These are phyloP conservation scores for Hozukius guyotensis DNA, from an alignment of 2,797 vertebrate genomes.

Conservation along the genomic window DNA sequence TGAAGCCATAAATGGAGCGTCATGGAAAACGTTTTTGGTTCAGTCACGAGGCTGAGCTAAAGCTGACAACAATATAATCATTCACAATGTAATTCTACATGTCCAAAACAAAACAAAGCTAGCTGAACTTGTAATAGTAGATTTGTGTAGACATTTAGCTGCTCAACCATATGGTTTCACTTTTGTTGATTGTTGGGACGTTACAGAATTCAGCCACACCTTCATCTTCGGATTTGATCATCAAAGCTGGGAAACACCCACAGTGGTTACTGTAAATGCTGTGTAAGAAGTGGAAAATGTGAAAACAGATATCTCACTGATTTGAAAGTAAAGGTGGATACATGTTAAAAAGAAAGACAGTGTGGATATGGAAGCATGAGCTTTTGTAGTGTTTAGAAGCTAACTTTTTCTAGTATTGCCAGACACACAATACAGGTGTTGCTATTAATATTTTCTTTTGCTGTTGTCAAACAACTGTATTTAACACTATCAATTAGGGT, in stretches of 20 bases:
- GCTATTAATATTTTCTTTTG: rapidly evolving
- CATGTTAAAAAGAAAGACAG: neutral
- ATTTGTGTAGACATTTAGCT: neutral
- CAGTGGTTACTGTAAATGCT: neutral
- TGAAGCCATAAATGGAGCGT: slow-evolving; percentile 45
- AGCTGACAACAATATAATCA: slow-evolving; percentile 21
- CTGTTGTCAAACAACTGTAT: neutral
- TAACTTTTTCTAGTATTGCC: neutral
- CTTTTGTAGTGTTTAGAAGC: neutral
- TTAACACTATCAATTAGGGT: neutral
- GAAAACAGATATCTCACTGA: neutral
- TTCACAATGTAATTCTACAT: neutral
- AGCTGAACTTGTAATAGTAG: neutral
- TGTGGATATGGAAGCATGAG: neutral
- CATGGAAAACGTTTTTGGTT: slow-evolving; percentile 48
- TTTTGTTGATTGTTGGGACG: neutral
- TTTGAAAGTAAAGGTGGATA: neutral
- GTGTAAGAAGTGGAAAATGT: neutral
- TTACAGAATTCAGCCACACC: neutral
- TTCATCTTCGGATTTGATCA: neutral
- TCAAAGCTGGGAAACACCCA: neutral
- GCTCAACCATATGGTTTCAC: neutral
- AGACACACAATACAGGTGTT: neutral
- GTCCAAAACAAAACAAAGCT: neutral
- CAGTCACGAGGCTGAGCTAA: slow-evolving; percentile 27